Conservation (phyloP, 2,888 invertebrate species). For the Heliconius sara region DNA sequence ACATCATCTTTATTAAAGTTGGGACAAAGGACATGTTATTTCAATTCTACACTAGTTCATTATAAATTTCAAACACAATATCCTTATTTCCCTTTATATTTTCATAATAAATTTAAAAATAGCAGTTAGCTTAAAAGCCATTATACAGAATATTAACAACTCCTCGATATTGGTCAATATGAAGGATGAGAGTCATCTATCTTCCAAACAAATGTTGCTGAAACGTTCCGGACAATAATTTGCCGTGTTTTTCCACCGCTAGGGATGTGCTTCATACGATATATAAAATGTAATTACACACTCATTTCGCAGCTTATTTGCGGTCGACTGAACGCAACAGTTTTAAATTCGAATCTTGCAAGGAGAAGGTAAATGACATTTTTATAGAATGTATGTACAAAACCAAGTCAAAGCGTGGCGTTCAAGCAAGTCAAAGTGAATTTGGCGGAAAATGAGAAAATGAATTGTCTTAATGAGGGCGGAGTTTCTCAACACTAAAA, state of each 20-base stretch:
- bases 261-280: conserved; percentile 18
- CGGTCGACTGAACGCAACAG: background rate
- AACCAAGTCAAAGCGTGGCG: too few species aligned
- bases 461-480: too few species aligned
- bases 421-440: too few species aligned
- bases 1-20: too few species aligned
- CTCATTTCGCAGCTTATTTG: background rate
- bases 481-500: too few species aligned
- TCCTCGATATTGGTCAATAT: conserved; percentile 36
- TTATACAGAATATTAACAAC: conserved; percentile 3
- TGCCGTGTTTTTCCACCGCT: conserved; percentile 36
- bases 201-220: conserved; percentile 40
- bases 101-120: background rate
- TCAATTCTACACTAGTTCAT: too few species aligned
- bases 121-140: background rate
- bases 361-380: background rate
- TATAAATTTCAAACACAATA: too few species aligned
- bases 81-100: too few species aligned
- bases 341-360: background rate
- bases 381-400: too few species aligned
- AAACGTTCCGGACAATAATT: conserved; percentile 33
- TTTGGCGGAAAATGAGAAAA: too few species aligned
- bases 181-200: conserved; percentile 38
- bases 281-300: background rate
- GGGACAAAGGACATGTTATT: too few species aligned